Evolutionary conservation across 2,888 invertebrate genomes (phyloP).

Genomic region (Galeopsomyia nigrocyanea): DNA sequence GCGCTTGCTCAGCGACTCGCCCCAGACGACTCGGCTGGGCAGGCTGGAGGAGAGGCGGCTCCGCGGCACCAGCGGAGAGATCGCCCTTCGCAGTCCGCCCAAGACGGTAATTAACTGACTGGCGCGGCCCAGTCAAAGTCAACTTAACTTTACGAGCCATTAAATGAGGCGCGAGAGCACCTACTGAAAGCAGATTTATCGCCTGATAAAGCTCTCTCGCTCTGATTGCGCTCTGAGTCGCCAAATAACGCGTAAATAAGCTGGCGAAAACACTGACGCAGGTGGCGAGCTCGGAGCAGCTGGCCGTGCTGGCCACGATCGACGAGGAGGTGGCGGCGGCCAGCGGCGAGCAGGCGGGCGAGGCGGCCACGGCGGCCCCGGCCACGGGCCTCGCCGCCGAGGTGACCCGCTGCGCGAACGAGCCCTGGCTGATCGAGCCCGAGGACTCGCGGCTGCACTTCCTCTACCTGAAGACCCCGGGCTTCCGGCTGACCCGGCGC

Average conservation of each 20-base stretch:
- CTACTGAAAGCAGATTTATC: no score
- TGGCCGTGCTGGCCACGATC: conserved; percentile 35
- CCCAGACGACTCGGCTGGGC: no score
- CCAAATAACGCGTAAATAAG: no score
- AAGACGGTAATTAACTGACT: conserved; percentile 26
- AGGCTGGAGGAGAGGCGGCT: conserved; percentile 77
- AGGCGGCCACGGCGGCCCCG: not conserved
- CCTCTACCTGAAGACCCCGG: conserved; percentile 79
- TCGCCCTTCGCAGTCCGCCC: conserved; percentile 76
- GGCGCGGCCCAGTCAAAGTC: not conserved
- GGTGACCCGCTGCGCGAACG: conserved; percentile 75
- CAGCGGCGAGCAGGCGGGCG: not conserved
- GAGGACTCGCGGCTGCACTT: conserved; percentile 79
- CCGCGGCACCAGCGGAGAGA: conserved; percentile 81
- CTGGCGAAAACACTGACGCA: no score
- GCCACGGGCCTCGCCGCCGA: conserved; percentile 48
- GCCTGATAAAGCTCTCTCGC: no score
- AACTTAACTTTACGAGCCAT: no score
- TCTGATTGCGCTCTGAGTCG: no score
- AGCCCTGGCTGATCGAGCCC: conserved; percentile 85
- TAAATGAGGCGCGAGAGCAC: no score
- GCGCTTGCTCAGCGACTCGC: conserved; percentile 38
- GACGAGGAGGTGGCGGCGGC: conserved; percentile 36
- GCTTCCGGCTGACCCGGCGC: conserved; percentile 72
- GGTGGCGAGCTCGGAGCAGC: conserved; percentile 5